A percentile compares a stretch with the other conserved stretches of the same genome.
phyloP scores from a whole-genome alignment of 2,888 invertebrate species.

The Caradrina clavipalpis region DNA sequence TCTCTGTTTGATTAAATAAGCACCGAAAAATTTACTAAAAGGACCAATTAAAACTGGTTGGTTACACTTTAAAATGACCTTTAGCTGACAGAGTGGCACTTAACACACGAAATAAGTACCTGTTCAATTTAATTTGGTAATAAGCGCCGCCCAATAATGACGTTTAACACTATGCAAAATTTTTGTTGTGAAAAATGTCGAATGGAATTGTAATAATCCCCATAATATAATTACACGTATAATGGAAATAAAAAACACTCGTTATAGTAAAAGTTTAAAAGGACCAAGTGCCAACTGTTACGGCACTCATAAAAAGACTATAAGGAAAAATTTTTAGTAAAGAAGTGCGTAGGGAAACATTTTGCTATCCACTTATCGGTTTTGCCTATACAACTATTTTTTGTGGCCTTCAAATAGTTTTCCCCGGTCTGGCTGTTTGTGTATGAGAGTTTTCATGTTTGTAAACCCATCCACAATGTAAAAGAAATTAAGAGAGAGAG shows the following conservation, averaged over 20 bases:
- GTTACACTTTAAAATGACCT: constrained; percentile 23
- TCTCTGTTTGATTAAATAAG: not conserved
- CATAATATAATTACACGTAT: no score
- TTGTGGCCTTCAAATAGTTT: no score
- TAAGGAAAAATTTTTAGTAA: no score
- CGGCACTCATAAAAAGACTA: no score
- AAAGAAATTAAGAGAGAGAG: no score
- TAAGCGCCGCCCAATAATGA: not conserved
- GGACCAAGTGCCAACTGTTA: not conserved
- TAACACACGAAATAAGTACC: constrained; percentile 15
- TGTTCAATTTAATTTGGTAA: constrained; percentile 24
- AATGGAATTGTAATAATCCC: not conserved
- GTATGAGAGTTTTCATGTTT: no score
- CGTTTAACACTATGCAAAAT: not conserved
- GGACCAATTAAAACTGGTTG: constrained; percentile 34
- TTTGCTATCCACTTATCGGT: no score
- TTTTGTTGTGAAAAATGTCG: not conserved
- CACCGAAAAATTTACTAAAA: not conserved
- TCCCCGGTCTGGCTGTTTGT: no score
- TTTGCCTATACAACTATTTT: no score
- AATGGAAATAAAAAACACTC: no score
- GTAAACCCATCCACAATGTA: no score
- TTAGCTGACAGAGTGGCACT: constrained; percentile 33
- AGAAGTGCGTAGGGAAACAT: no score
- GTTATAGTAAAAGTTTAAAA: not conserved